phyloP scores from a whole-genome alignment of 2,797 vertebrate genomes.

The Phrynocephalus guinanensis region DNA sequence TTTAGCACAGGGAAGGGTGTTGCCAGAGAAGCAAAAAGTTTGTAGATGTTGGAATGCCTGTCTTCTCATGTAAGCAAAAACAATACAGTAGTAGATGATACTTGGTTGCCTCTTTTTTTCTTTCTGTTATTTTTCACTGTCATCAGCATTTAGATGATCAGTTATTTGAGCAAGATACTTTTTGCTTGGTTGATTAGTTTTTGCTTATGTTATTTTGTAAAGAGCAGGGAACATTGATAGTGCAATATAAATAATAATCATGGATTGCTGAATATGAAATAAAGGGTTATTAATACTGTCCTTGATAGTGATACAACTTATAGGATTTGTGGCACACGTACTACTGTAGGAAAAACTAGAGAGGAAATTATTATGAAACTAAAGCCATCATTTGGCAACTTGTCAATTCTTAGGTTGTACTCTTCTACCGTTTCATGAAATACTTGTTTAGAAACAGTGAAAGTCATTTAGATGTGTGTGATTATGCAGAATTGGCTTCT shows the following conservation, averaged over 20 bases:
- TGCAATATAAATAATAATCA: background rate
- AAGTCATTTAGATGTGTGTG: background rate
- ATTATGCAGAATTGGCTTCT: background rate
- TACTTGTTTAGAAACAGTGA: background rate
- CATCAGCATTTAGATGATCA: background rate
- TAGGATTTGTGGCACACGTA: background rate
- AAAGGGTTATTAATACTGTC: background rate
- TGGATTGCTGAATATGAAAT: background rate
- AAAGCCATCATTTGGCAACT: background rate
- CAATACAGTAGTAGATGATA: background rate
- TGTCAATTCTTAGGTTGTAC: background rate
- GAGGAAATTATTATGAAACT: constrained; percentile 15
- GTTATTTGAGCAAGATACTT: background rate
- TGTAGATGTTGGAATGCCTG: background rate
- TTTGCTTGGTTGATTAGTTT: background rate
- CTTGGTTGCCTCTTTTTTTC: background rate
- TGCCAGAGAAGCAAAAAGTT: background rate
- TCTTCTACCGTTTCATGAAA: background rate
- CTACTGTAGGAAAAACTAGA: background rate
- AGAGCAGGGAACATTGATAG: background rate
- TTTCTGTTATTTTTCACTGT: background rate
- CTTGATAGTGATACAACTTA: background rate
- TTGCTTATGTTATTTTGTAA: background rate
- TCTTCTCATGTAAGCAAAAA: no score
- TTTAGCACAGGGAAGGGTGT: background rate